A percentile compares a stretch with the other conserved stretches of the same genome.
Evolutionary conservation across 1,140 invertebrate genomes (phyloP).

Genomic region (Bombus sibiricus): DNA sequence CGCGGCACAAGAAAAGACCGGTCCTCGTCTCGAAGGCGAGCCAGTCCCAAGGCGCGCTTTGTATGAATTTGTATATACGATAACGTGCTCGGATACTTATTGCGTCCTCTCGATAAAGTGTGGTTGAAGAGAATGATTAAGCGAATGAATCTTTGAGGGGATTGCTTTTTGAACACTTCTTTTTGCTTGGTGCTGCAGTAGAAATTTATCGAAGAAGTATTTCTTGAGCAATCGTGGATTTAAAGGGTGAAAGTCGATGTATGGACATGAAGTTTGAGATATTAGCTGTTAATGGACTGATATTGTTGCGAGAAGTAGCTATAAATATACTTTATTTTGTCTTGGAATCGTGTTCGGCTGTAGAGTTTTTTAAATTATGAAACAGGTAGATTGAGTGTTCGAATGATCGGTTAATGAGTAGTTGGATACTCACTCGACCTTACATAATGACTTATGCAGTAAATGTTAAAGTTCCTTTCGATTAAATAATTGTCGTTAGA

Average conservation of each 20-base stretch:
- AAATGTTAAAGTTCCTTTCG: too few relatives aligned
- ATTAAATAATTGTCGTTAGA: too few relatives aligned
- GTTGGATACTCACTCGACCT: too few relatives aligned
- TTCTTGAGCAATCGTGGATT: neutral
- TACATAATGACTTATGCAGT: too few relatives aligned
- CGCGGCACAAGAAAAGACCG: neutral
- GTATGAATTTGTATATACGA: neutral
- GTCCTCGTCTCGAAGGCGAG: constrained; percentile 4
- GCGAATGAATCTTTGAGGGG: neutral
- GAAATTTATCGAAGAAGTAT: neutral
- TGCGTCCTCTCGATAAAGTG: neutral
- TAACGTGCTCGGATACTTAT: neutral
- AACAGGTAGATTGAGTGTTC: too few relatives aligned
- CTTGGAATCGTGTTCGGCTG: too few relatives aligned
- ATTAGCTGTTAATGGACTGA: too few relatives aligned
- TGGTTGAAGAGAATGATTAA: neutral
- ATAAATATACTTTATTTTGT: too few relatives aligned
- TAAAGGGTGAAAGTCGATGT: neutral
- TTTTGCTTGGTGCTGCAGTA: neutral
- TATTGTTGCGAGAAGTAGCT: too few relatives aligned
- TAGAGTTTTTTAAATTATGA: too few relatives aligned
- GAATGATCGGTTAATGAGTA: too few relatives aligned
- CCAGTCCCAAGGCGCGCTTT: neutral
- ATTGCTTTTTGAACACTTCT: neutral
- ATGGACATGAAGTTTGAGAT: too few relatives aligned